A percentile compares a stretch with the other conserved stretches of the same genome.
These are phyloP conservation scores for Diaperis boleti DNA, from an alignment of 2,888 invertebrate species.

Conservation along the genomic window DNA sequence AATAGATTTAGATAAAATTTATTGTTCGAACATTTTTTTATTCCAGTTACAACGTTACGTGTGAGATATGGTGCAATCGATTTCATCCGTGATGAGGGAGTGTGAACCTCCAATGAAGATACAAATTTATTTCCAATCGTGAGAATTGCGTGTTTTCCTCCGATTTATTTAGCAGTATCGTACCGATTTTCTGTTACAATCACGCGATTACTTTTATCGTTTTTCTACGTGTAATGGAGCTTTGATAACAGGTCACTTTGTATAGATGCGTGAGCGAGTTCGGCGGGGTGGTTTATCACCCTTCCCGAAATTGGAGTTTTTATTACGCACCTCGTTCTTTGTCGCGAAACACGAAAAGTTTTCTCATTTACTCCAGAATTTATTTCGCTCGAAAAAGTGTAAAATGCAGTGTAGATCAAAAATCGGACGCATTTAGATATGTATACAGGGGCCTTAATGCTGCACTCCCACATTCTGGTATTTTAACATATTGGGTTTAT, in stretches of 20 bases:
- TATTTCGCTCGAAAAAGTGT: too few species aligned
- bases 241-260: conserved; percentile 38
- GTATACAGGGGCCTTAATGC: too few species aligned
- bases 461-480: too few species aligned
- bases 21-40: too few species aligned
- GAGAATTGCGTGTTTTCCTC: conserved; percentile 24
- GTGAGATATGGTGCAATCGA: not conserved
- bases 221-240: conserved; percentile 36
- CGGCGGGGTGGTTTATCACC: conserved; percentile 8
- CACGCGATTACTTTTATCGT: conserved; percentile 39
- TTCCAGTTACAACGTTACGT: too few species aligned
- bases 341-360: not conserved
- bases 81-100: not conserved
- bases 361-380: not conserved
- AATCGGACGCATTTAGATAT: too few species aligned
- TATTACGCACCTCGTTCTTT: conserved; percentile 1
- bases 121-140: conserved; percentile 16
- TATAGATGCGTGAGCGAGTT: conserved; percentile 15
- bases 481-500: too few species aligned
- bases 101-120: conserved; percentile 5
- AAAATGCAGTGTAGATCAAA: too few species aligned
- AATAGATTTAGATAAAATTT: too few species aligned
- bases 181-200: conserved; percentile 30
- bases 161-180: conserved; percentile 16
- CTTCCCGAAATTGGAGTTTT: not conserved